phyloP scores from a whole-genome alignment of 2,888 invertebrate genomes.

The Drosophila limbata region DNA sequence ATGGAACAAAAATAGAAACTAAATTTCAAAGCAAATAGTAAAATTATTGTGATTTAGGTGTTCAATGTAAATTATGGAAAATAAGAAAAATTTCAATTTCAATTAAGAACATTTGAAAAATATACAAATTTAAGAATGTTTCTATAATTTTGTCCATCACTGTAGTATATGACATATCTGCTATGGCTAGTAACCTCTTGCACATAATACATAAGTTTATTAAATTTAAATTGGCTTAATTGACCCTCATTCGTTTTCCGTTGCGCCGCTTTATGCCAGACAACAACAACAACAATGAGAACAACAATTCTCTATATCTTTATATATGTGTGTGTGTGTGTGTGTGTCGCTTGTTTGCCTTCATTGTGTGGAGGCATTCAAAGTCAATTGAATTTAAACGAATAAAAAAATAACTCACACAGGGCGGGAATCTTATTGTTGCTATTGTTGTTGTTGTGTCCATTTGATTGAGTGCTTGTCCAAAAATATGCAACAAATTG shows the following conservation, averaged over 20 bases:
- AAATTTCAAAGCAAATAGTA: too few relatives aligned
- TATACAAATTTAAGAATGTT: too few relatives aligned
- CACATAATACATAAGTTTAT: slow-evolving; percentile 85
- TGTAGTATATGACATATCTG: slow-evolving; percentile 61
- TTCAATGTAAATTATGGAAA: too few relatives aligned
- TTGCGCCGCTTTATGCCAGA: slow-evolving; percentile 61
- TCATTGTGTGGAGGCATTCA: slow-evolving; percentile 77
- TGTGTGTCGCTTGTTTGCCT: slow-evolving; percentile 61
- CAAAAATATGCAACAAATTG: slow-evolving; percentile 67
- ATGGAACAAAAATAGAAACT: too few relatives aligned
- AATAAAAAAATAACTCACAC: slow-evolving; percentile 71
- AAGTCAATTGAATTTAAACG: slow-evolving; percentile 80
- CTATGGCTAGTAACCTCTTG: slow-evolving; percentile 80
- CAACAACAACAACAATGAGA: slow-evolving; percentile 44
- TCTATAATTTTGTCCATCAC: too few relatives aligned
- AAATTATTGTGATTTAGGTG: too few relatives aligned
- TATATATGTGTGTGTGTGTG: slow-evolving; percentile 17
- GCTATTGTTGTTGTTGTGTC: slow-evolving; percentile 44
- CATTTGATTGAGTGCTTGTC: slow-evolving; percentile 58
- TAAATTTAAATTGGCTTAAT: slow-evolving; percentile 86
- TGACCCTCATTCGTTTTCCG: slow-evolving; percentile 85
- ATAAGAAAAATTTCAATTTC: too few relatives aligned
- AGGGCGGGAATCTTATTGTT: slow-evolving; percentile 53
- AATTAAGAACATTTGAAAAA: too few relatives aligned
- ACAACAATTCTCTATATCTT: slow-evolving; percentile 38